These are phyloP conservation scores for Ophion ventricosus DNA, from an alignment of 2,888 invertebrate species.

Conservation along the genomic window DNA sequence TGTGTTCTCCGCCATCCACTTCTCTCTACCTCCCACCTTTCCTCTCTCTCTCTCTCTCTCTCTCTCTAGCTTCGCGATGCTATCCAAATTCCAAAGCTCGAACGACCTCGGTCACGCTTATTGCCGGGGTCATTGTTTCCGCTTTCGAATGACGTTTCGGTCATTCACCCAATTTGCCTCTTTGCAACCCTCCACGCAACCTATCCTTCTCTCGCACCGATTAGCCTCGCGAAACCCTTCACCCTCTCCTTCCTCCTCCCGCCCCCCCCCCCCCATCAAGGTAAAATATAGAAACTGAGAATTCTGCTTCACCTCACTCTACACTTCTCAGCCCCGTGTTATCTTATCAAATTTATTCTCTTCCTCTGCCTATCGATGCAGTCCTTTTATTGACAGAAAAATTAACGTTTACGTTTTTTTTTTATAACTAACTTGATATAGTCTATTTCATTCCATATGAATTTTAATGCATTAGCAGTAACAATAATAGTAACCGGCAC, in stretches of 20 bases:
- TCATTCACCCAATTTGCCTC: slow-evolving; percentile 32
- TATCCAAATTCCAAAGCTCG: slow-evolving; percentile 44
- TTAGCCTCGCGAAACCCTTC: not conserved
- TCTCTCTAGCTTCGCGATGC: slow-evolving; percentile 52
- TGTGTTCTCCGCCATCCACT: not conserved
- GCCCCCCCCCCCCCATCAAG: not conserved
- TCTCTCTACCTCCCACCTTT: slow-evolving; percentile 12
- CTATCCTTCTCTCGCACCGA: not conserved
- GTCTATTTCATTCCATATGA: no score
- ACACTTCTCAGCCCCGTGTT: not conserved
- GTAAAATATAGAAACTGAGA: not conserved
- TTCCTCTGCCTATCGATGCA: not conserved
- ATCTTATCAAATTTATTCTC: not conserved
- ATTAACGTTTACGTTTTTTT: not conserved
- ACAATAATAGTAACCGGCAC: no score
- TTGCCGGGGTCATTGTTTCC: slow-evolving; percentile 52
- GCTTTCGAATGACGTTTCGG: slow-evolving; percentile 19
- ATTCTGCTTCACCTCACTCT: not conserved
- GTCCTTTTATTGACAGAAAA: not conserved
- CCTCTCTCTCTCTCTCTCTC: slow-evolving; percentile 40
- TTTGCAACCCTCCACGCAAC: not conserved
- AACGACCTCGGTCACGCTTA: slow-evolving; percentile 41
- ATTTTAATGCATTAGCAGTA: no score
- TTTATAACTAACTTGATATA: no score
- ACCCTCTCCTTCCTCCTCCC: not conserved